phyloP scores from a whole-genome alignment of 2,888 invertebrate genomes.

The Drosophila kanekoi region DNA sequence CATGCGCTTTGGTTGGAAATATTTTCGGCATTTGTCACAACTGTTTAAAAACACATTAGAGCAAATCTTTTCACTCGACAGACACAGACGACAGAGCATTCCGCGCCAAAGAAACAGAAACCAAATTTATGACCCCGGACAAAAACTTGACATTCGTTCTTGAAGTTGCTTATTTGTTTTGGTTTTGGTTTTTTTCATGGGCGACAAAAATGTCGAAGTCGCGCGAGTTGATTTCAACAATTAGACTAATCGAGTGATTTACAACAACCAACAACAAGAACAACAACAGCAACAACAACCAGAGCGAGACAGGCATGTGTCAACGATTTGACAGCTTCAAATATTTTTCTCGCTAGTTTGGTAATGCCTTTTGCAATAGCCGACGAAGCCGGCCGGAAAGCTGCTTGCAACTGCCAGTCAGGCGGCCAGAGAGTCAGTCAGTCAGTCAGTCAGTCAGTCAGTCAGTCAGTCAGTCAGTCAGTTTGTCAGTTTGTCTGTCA shows the following conservation, averaged over 20 bases:
- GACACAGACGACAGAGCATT: slow-evolving; percentile 15
- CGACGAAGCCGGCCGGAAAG: slow-evolving; percentile 47
- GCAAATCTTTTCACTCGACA: slow-evolving; percentile 23
- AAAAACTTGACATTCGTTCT: slow-evolving; percentile 72
- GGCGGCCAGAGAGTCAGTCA: slow-evolving; percentile 39
- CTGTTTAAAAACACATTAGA: slow-evolving; percentile 74
- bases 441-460: slow-evolving; percentile 41
- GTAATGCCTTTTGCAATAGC: slow-evolving; percentile 34
- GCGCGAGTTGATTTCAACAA: slow-evolving; percentile 70
- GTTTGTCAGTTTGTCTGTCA: slow-evolving; percentile 36
- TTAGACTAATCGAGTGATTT: slow-evolving; percentile 80
- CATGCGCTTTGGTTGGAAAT: slow-evolving; percentile 33
- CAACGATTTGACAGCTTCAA: slow-evolving; percentile 78
- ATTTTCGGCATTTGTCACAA: slow-evolving; percentile 67
- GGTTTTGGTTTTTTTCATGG: slow-evolving; percentile 39
- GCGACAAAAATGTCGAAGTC: slow-evolving; percentile 46
- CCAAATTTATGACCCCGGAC: slow-evolving; percentile 69
- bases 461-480: slow-evolving; percentile 42
- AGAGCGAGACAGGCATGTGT: slow-evolving; percentile 67
- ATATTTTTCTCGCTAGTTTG: slow-evolving; percentile 66
- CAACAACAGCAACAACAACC: slow-evolving; percentile 35
- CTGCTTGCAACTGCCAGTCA: slow-evolving; percentile 44
- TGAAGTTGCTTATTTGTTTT: slow-evolving; percentile 28
- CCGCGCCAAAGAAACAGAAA: slow-evolving; percentile 15
- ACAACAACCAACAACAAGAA: slow-evolving; percentile 56